A percentile compares a stretch with the other conserved stretches of the same genome.
phyloP scores from a whole-genome alignment of 2,113 vertebrate species.

The Syngnathoides biaculeatus region DNA sequence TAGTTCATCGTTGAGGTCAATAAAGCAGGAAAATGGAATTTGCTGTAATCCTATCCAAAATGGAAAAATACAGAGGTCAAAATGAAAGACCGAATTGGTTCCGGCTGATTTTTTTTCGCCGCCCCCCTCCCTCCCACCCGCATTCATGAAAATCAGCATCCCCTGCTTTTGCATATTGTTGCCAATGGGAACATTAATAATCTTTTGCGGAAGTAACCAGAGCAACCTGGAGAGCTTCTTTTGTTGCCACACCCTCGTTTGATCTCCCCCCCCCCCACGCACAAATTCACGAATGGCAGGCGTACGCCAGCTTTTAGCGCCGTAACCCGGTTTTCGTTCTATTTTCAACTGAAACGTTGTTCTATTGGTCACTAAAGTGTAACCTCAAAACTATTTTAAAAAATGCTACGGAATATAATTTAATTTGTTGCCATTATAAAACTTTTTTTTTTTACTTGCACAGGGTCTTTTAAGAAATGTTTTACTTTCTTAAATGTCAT shows the following conservation, averaged over 20 bases:
- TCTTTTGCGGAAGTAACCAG: slow-evolving; percentile 44
- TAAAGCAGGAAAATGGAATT: background rate
- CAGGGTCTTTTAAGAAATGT: too few species aligned
- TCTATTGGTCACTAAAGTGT: background rate
- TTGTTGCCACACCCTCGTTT: background rate
- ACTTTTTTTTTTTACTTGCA: too few species aligned
- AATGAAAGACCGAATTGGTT: background rate
- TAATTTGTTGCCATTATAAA: too few species aligned
- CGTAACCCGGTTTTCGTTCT: background rate
- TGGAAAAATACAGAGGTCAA: background rate
- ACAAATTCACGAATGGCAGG: slow-evolving; percentile 25
- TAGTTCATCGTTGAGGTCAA: background rate
- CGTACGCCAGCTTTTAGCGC: slow-evolving; percentile 19
- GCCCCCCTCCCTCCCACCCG: background rate
- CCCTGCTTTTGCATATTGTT: background rate
- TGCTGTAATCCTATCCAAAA: background rate
- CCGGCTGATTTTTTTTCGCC: background rate
- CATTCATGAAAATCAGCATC: background rate
- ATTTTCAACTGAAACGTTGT: background rate
- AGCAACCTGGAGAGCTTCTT: slow-evolving; percentile 55
- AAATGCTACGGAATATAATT: too few species aligned
- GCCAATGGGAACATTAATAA: slow-evolving; percentile 1
- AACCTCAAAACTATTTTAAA: too few species aligned
- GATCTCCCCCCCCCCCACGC: too few species aligned
- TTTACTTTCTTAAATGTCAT: too few species aligned